A percentile compares a stretch with the other conserved stretches of the same genome.
These are phyloP conservation scores for Noctua janthe DNA, from an alignment of 2,888 invertebrate genomes.

Conservation along the genomic window DNA sequence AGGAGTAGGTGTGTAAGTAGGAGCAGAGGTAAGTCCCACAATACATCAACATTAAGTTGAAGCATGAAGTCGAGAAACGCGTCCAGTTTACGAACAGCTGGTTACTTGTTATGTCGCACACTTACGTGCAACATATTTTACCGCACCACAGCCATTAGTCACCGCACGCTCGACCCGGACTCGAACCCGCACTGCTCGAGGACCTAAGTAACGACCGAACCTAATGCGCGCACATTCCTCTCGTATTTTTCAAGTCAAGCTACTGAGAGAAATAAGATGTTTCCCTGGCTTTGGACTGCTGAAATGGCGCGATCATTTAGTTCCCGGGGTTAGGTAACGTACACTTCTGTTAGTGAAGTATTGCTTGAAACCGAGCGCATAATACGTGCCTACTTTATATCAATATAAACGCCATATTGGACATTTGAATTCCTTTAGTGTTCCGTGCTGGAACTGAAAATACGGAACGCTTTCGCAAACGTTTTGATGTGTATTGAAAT, in stretches of 20 bases:
- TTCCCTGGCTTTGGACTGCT: conserved; percentile 67
- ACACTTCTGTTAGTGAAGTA: conserved; percentile 63
- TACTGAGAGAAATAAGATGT: conserved; percentile 77
- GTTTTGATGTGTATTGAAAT: conserved; percentile 26
- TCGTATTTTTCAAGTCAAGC: conserved; percentile 82
- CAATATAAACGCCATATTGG: conserved; percentile 56
- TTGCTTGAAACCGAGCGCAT: conserved; percentile 58
- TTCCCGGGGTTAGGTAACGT: conserved; percentile 62
- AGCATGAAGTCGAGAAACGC: conserved; percentile 59
- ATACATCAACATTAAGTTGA: conserved; percentile 49
- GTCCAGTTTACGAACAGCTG: conserved; percentile 71
- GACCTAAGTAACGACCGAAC: conserved; percentile 81
- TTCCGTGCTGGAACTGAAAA: conserved; percentile 28
- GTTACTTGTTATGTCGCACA: conserved; percentile 75
- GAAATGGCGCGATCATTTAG: conserved; percentile 72
- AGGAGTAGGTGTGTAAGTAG: neutral
- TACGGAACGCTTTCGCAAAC: conserved; percentile 1
- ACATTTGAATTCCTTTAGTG: conserved; percentile 52
- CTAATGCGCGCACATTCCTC: conserved; percentile 81
- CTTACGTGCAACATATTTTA: conserved; percentile 79
- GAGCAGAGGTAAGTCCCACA: conserved; percentile 18
- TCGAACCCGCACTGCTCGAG: conserved; percentile 76
- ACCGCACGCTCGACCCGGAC: conserved; percentile 71
- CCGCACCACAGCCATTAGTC: conserved; percentile 80
- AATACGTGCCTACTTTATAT: conserved; percentile 65